A percentile compares a stretch with the other conserved stretches of the same genome.
These are phyloP conservation scores for Xestobium rufovillosum DNA, from an alignment of 2,888 invertebrate species.

Conservation along the genomic window DNA sequence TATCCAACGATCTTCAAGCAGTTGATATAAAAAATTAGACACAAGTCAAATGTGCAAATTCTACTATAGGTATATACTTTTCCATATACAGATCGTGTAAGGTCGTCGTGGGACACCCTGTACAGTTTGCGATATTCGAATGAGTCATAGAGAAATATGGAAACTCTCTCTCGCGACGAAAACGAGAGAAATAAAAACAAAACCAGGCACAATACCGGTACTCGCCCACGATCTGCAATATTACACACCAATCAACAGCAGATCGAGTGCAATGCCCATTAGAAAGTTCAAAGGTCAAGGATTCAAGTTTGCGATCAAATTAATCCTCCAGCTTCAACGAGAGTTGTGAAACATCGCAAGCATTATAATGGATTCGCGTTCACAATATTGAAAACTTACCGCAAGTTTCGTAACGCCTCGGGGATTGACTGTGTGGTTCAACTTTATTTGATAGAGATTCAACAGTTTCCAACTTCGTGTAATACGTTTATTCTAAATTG, in stretches of 20 bases:
- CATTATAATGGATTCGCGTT: not conserved
- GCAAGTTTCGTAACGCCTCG: not conserved
- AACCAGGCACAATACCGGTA: constrained; percentile 3
- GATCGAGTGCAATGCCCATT: constrained; percentile 25
- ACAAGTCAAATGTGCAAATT: no score
- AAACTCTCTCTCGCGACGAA: no score
- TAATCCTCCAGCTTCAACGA: no score
- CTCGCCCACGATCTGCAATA: constrained; percentile 1
- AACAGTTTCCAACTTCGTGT: not conserved
- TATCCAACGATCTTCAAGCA: no score
- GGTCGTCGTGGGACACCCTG: no score
- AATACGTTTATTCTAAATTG: not conserved
- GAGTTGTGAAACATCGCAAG: not conserved
- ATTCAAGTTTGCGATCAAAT: constrained; percentile 3
- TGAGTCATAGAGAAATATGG: no score
- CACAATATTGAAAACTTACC: constrained; percentile 2
- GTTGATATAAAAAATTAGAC: no score
- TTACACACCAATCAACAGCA: constrained; percentile 2
- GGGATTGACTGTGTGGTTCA: constrained; percentile 1
- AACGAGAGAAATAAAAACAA: no score
- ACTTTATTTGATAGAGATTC: not conserved
- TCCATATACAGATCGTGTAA: no score
- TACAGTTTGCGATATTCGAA: no score
- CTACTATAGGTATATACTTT: no score
- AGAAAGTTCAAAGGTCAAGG: constrained; percentile 28